Conservation (phyloP, 92 coral and sea anemone species). For the Zoanthus gigantus region DNA sequence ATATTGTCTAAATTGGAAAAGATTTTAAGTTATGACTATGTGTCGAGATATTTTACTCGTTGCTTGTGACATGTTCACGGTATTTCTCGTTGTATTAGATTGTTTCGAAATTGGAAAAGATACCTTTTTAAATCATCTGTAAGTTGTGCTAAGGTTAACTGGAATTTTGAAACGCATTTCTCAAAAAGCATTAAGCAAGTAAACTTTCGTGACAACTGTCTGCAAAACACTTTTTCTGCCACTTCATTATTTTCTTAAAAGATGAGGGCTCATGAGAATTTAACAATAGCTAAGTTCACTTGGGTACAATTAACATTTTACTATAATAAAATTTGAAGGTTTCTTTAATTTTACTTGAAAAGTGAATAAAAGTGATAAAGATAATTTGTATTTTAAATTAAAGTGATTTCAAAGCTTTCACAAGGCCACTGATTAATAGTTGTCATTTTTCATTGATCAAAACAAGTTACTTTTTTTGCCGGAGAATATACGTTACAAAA, state of each 20-base stretch:
- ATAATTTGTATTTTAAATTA: background rate
- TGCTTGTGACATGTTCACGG: too few species aligned
- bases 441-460: conserved; percentile 1
- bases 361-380: background rate
- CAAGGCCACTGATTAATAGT: background rate
- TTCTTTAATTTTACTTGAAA: background rate
- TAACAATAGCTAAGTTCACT: background rate
- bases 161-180: background rate
- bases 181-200: background rate
- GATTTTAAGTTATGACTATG: too few species aligned
- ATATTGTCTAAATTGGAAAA: too few species aligned
- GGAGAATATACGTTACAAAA: background rate
- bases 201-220: background rate
- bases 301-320: background rate
- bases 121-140: too few species aligned
- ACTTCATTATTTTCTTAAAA: background rate
- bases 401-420: background rate
- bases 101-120: too few species aligned
- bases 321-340: background rate
- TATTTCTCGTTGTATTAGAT: too few species aligned
- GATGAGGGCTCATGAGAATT: background rate
- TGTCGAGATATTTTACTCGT: too few species aligned
- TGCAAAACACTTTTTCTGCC: background rate
- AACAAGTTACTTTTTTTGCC: background rate
- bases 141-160: too few species aligned